Evolutionary conservation across 1,140 invertebrate genomes (phyloP).

Genomic region (Drosophila equinoxialis): DNA sequence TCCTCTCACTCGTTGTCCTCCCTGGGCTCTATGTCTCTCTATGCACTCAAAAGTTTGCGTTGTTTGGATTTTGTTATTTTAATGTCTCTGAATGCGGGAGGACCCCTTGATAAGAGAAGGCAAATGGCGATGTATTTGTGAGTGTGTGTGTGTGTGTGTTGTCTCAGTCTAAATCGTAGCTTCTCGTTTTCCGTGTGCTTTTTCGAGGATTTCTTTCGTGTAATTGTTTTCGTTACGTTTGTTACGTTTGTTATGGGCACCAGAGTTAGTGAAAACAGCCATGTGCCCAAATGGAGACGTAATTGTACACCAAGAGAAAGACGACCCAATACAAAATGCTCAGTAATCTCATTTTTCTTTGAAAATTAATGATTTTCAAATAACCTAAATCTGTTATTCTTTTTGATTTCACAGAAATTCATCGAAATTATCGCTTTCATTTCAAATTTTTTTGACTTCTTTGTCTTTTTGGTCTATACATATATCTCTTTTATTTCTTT

Average conservation of each 20-base stretch:
- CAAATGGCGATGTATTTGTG: background rate
- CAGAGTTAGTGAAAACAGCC: slow-evolving; percentile 48
- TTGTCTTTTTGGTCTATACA: too few relatives aligned
- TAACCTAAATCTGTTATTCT: too few relatives aligned
- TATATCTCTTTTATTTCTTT: too few relatives aligned
- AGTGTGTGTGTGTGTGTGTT: slow-evolving; percentile 21
- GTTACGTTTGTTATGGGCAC: slow-evolving; percentile 75
- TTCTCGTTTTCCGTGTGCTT: slow-evolving; percentile 68
- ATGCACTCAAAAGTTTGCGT: slow-evolving; percentile 77
- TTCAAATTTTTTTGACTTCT: too few relatives aligned
- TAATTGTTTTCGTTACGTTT: slow-evolving; percentile 79
- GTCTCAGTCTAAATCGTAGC: slow-evolving; percentile 23
- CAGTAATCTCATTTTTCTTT: too few relatives aligned
- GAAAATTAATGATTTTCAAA: too few relatives aligned
- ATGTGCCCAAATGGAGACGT: slow-evolving; percentile 68
- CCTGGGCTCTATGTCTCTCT: slow-evolving; percentile 32
- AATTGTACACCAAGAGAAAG: slow-evolving; percentile 59
- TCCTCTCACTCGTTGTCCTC: slow-evolving; percentile 18
- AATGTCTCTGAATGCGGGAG: slow-evolving; percentile 48
- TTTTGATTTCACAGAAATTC: too few relatives aligned
- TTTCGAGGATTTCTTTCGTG: slow-evolving; percentile 73
- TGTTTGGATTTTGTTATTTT: slow-evolving; percentile 81
- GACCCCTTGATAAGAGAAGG: background rate
- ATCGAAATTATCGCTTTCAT: too few relatives aligned
- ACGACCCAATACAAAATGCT: too few relatives aligned